phyloP scores from a whole-genome alignment of 1,140 invertebrate genomes.

The Pygmarrhopalites habei region DNA sequence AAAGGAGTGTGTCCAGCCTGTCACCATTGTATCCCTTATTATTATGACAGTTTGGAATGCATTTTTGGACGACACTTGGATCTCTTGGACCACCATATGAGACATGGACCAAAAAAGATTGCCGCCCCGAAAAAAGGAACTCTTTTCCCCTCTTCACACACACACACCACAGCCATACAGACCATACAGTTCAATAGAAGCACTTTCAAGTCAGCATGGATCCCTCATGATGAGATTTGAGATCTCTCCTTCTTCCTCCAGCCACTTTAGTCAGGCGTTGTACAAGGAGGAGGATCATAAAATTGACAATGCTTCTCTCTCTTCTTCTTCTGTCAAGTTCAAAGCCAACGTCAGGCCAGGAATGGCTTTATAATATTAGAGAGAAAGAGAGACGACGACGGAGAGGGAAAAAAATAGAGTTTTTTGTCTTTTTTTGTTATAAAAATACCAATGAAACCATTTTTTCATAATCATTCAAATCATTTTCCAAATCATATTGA shows the following conservation, averaged over 20 bases:
- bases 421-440: too few species aligned
- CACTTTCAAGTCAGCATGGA: neutral
- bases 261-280: neutral
- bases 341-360: neutral
- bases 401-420: too few species aligned
- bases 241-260: neutral
- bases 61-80: neutral
- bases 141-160: too few species aligned
- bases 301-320: neutral
- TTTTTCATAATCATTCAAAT: too few species aligned
- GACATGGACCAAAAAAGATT: too few species aligned
- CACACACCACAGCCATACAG: too few species aligned
- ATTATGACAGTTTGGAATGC: constrained; percentile 4
- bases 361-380: neutral
- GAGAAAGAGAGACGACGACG: neutral
- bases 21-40: constrained; percentile 11
- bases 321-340: neutral
- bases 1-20: constrained; percentile 2
- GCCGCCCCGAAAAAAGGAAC: too few species aligned
- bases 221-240: neutral
- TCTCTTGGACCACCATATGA: constrained; percentile 1
- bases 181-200: neutral
- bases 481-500: too few species aligned
- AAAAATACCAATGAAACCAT: too few species aligned
- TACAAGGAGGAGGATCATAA: neutral